A percentile compares a stretch with the other conserved stretches of the same genome.
phyloP scores from a whole-genome alignment of 2,888 invertebrate genomes.

The Colletes collaris region DNA sequence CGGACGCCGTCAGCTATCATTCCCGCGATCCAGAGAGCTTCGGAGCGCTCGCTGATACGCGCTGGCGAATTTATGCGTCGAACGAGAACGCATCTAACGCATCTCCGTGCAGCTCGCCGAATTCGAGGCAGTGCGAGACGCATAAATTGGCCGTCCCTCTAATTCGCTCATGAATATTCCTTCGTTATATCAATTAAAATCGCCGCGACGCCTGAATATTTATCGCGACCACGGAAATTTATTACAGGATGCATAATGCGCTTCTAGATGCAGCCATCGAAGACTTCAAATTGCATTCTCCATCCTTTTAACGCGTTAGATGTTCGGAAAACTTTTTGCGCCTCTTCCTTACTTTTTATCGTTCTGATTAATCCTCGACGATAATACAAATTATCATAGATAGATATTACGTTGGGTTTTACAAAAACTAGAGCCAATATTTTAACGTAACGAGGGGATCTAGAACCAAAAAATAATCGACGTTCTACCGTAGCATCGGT shows the following conservation, averaged over 20 bases:
- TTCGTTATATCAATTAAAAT: conserved; percentile 58
- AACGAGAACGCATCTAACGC: conserved; percentile 36
- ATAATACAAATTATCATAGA: too few relatives aligned
- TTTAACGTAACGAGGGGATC: too few relatives aligned
- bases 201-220: conserved; percentile 51
- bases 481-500: too few relatives aligned
- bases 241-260: conserved; percentile 42
- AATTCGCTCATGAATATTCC: conserved; percentile 59
- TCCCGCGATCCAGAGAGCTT: conserved; percentile 38
- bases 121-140: conserved; percentile 42
- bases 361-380: too few relatives aligned
- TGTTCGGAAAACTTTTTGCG: too few relatives aligned
- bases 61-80: conserved; percentile 31
- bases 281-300: not conserved
- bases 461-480: too few relatives aligned
- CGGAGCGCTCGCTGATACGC: conserved; percentile 27
- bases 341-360: too few relatives aligned
- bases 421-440: too few relatives aligned
- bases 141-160: conserved; percentile 50
- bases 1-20: conserved; percentile 45
- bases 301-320: too few relatives aligned
- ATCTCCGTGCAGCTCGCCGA: conserved; percentile 17
- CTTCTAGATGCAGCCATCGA: conserved; percentile 11
- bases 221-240: conserved; percentile 50
- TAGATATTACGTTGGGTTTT: too few relatives aligned